Evolutionary conservation across 1,140 invertebrate species (phyloP).

Genomic region (Muscidifurax raptorellus): DNA sequence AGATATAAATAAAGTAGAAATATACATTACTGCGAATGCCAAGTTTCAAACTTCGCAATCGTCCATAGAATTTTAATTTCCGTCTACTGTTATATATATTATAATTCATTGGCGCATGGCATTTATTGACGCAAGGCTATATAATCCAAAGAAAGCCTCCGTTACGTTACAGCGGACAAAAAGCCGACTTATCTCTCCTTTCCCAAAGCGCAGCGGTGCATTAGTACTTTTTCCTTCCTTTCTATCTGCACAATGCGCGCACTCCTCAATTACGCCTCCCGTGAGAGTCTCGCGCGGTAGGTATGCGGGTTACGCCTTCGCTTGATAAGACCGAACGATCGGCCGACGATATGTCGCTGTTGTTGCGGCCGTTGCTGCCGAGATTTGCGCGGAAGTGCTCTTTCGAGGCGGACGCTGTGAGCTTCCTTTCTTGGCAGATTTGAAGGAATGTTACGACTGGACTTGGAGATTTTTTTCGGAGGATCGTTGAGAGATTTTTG

Average conservation of each 20-base stretch:
- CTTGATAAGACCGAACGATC: constrained; percentile 25
- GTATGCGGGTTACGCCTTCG: constrained; percentile 10
- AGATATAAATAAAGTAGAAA: neutral
- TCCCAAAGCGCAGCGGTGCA: neutral
- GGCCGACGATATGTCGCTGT: constrained; percentile 12
- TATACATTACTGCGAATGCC: neutral
- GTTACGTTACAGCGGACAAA: neutral
- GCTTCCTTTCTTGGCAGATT: neutral
- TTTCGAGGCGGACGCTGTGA: neutral
- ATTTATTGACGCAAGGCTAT: neutral
- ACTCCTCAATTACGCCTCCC: neutral
- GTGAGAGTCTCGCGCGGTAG: neutral
- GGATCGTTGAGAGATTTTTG: neutral
- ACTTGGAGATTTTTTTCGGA: neutral
- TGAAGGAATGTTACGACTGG: neutral
- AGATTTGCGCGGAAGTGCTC: neutral
- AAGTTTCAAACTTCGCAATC: neutral
- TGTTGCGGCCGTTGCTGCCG: neutral
- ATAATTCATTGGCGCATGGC: too few species aligned
- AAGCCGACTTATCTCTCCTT: neutral
- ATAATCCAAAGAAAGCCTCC: neutral
- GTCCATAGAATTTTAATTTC: neutral
- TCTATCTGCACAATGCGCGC: neutral
- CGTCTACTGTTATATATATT: too few species aligned
- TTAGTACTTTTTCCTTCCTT: neutral